Conservation (phyloP, 1,140 invertebrate genomes). For the Vanessa atalanta region DNA sequence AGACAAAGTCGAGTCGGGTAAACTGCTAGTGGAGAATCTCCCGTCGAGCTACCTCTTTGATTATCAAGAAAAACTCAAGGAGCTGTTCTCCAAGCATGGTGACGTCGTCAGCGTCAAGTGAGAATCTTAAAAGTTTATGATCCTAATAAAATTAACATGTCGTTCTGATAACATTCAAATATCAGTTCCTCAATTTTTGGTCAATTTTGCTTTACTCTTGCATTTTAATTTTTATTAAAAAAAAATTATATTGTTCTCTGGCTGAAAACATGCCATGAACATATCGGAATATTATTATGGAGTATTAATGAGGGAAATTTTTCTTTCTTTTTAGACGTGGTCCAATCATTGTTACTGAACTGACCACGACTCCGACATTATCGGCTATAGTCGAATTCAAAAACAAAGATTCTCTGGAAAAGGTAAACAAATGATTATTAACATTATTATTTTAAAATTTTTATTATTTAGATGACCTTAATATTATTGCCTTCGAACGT, state of each 20-base stretch:
- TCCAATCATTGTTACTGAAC: conserved; percentile 80
- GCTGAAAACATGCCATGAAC: conserved; percentile 58
- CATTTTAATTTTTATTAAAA: neutral
- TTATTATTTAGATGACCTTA: conserved; percentile 52
- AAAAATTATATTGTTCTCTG: conserved; percentile 46
- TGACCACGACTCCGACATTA: conserved; percentile 79
- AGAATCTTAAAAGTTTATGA: conserved; percentile 44
- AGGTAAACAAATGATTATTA: conserved; percentile 78
- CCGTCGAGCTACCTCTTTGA: conserved; percentile 74
- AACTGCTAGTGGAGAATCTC: conserved; percentile 76
- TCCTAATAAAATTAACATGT: conserved; percentile 41
- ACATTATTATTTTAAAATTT: conserved; percentile 65
- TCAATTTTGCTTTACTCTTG: conserved; percentile 7
- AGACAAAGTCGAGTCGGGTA: conserved; percentile 74
- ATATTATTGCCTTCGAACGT: conserved; percentile 40
- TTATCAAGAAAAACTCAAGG: conserved; percentile 76
- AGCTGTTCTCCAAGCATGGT: conserved; percentile 74
- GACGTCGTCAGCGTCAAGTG: conserved; percentile 72
- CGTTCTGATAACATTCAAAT: conserved; percentile 75
- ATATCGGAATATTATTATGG: conserved; percentile 43
- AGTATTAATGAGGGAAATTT: conserved; percentile 76
- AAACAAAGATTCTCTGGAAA: conserved; percentile 79
- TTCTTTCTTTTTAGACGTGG: conserved; percentile 80
- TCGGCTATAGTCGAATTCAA: conserved; percentile 81
- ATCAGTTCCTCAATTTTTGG: conserved; percentile 63